Conservation (phyloP, 2,888 invertebrate genomes). For the Epinotia demarniana region DNA sequence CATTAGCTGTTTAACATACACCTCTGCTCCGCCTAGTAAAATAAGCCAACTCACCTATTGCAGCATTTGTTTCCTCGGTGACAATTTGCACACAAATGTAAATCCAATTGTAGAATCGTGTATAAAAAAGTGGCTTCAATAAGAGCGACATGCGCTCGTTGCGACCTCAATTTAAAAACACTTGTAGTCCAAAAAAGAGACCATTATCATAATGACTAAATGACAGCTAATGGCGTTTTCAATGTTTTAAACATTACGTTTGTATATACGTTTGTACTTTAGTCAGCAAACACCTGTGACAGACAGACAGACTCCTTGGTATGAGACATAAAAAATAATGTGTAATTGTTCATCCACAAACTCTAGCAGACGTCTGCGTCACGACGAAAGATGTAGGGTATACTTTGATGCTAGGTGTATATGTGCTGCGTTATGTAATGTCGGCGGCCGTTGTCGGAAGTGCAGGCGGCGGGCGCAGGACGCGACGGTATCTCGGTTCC, state of each 20-base stretch:
- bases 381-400: not conserved
- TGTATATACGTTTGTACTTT: not conserved
- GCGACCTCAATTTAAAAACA: no score
- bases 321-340: no score
- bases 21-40: not conserved
- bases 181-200: not conserved
- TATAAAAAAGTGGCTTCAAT: not conserved
- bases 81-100: not conserved
- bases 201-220: not conserved
- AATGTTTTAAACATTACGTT: not conserved
- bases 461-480: not conserved
- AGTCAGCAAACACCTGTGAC: not conserved
- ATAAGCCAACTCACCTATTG: not conserved
- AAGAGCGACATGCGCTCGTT: not conserved
- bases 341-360: not conserved
- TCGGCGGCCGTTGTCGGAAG: constrained; percentile 19
- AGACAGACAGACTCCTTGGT: not conserved
- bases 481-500: constrained; percentile 27
- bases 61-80: not conserved
- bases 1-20: constrained; percentile 7
- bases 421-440: not conserved
- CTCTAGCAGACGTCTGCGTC: not conserved
- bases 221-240: not conserved
- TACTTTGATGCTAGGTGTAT: not conserved
- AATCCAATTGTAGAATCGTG: not conserved